Evolutionary conservation across 1,140 invertebrate genomes (phyloP), one percentile per base, ranked within the genome.

Genomic region (Drosophila ohnishii): DNA sequence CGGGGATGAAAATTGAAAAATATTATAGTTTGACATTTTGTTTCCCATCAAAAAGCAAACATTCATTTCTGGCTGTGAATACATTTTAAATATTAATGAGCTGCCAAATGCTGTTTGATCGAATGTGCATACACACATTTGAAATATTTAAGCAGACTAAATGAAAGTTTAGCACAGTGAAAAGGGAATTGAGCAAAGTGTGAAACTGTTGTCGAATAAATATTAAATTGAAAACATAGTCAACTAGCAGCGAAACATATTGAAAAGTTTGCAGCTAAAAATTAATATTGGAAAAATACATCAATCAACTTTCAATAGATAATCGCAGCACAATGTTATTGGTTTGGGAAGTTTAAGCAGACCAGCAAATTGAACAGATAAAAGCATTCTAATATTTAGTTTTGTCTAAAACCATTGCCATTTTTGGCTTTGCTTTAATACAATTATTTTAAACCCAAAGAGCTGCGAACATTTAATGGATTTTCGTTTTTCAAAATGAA

Each of bases 41-140:
- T 22, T 35, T 51, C 1, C 48, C 28, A 19, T 50, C 25, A 5
- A 10, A 0, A 10, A 7, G 14, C 14, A 32, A 25, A 13, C 14
- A 64, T 4, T 34, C 13, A 4, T 7, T 4, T 35, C 19, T n/a
- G 13, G 13, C 19, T 47, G 32, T 39, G 9, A 30, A 64, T 14
- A 7, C 10, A 28, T 30, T 44, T 64, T 14, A 16, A 62, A 65
- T 65, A 65, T 66, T 65, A 28, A 66, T 66, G 16, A 39, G 61
- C 34, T 8, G 28, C 10, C 22, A 50, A 55, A 19, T 65, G 34
- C 30, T 50, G 16, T 65, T 65, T 30, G 64, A 32, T 48, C 34
- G 42, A 66, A 64, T 37, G 59, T 37, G 39, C 32, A 25, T 32
- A 19, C 19, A 48, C 30, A 14, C 25, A 14, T 25, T 50, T 65